Evolutionary conservation across 2,888 invertebrate genomes (phyloP).

Genomic region (Listrodromus nycthemerus): DNA sequence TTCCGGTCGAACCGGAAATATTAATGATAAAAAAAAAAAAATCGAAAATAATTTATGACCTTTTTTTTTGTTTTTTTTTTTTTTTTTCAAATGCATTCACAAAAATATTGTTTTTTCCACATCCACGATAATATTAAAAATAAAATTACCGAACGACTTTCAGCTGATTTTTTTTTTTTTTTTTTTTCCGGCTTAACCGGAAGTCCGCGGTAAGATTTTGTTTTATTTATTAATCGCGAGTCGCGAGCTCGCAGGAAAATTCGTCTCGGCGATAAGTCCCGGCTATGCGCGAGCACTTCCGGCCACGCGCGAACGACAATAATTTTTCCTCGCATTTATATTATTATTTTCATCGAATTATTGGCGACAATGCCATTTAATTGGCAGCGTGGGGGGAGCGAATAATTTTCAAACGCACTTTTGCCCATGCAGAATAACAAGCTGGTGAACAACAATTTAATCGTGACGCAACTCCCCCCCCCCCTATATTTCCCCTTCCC

Average conservation of each 20-base stretch:
- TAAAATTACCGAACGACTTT: no score
- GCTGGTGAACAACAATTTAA: slow-evolving; percentile 5
- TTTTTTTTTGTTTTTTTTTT: no score
- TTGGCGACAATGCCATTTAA: slow-evolving; percentile 1
- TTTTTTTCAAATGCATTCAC: no score
- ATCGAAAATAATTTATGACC: no score
- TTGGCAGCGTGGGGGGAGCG: background rate
- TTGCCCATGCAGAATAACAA: background rate
- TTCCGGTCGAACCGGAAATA: slow-evolving; percentile 6
- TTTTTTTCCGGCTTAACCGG: background rate
- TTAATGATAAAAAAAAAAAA: no score
- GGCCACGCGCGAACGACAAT: background rate
- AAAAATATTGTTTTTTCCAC: no score
- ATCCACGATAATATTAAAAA: no score
- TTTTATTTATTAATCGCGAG: slow-evolving; percentile 50
- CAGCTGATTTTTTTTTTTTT: no score
- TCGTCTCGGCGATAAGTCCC: slow-evolving; percentile 9
- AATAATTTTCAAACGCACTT: background rate
- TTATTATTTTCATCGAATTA: background rate
- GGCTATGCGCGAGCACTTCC: background rate
- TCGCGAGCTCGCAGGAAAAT: slow-evolving; percentile 7
- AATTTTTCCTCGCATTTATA: background rate
- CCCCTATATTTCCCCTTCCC: no score
- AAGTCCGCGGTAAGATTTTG: background rate
- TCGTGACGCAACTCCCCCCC: background rate